A percentile compares a stretch with the other conserved stretches of the same genome.
phyloP scores from a whole-genome alignment of 2,888 invertebrate species.

The Heliconius sara region DNA sequence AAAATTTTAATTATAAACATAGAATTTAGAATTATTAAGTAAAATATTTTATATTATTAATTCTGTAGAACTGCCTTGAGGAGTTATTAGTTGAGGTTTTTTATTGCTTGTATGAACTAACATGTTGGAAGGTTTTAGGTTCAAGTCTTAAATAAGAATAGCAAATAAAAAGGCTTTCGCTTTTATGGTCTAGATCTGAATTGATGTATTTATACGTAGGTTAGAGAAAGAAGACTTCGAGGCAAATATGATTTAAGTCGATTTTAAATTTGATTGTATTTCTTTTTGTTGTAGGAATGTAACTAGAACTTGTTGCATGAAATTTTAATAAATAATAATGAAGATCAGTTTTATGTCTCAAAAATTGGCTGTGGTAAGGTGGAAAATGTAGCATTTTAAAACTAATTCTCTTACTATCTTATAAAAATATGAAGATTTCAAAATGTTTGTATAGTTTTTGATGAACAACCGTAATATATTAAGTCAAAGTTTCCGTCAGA shows the following conservation, averaged over 20 bases:
- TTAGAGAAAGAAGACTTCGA: too few relatives aligned
- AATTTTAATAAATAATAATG: too few relatives aligned
- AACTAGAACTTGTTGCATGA: too few relatives aligned
- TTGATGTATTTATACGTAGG: too few relatives aligned
- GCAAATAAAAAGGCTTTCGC: background rate
- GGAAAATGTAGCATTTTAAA: too few relatives aligned
- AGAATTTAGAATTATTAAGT: slow-evolving; percentile 17
- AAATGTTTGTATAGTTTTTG: background rate
- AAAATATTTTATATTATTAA: slow-evolving; percentile 8
- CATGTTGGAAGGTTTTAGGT: background rate
- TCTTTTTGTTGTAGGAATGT: too few relatives aligned
- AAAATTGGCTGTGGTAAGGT: too few relatives aligned
- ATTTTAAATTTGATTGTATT: too few relatives aligned
- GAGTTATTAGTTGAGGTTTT: background rate
- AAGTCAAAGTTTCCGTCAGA: slow-evolving; percentile 27
- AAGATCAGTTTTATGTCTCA: too few relatives aligned
- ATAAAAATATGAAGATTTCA: background rate
- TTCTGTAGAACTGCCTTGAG: background rate
- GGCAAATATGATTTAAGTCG: background rate
- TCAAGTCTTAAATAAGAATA: background rate
- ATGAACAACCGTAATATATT: background rate
- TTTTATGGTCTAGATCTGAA: background rate
- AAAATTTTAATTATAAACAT: slow-evolving; percentile 34
- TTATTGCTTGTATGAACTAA: background rate
- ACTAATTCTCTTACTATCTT: too few relatives aligned